These are phyloP conservation scores for Patella depressa DNA, from an alignment of 2,888 invertebrate genomes.

Conservation along the genomic window DNA sequence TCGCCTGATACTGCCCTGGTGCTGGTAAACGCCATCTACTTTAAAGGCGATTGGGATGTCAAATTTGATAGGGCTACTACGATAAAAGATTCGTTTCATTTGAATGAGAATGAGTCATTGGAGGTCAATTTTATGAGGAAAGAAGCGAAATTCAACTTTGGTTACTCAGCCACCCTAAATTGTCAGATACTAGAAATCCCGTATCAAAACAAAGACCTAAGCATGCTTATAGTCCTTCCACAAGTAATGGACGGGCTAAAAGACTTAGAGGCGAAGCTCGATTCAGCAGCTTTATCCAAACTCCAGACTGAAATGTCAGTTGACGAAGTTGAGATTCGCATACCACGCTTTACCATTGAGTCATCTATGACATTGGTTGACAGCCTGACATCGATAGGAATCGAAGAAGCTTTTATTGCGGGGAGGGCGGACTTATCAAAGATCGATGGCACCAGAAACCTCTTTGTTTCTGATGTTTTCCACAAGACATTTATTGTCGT, in stretches of 20 bases:
- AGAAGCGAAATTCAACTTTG: not conserved
- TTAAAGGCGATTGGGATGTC: not conserved
- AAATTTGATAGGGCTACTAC: not conserved
- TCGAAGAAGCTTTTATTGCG: constrained; percentile 6
- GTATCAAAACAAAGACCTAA: not conserved
- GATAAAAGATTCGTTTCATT: not conserved
- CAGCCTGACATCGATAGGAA: not conserved
- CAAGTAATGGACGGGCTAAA: not conserved
- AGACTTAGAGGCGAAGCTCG: not conserved
- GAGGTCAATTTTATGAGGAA: not conserved
- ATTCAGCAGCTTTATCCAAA: not conserved
- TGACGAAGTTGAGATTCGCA: not conserved
- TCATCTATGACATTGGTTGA: not conserved
- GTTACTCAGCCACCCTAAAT: not conserved
- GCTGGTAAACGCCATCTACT: not conserved
- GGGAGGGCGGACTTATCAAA: constrained; percentile 4
- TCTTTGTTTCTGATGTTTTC: constrained; percentile 6
- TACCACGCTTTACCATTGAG: not conserved
- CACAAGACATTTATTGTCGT: constrained; percentile 18
- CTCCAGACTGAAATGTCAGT: not conserved
- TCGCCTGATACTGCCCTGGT: not conserved
- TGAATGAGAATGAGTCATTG: not conserved
- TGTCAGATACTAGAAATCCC: not conserved
- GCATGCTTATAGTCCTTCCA: not conserved
- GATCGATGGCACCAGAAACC: constrained; percentile 11